A percentile compares a stretch with the other conserved stretches of the same genome.
These are phyloP conservation scores for Aleiodes leptofemur DNA, from an alignment of 2,888 invertebrate species.

Conservation along the genomic window DNA sequence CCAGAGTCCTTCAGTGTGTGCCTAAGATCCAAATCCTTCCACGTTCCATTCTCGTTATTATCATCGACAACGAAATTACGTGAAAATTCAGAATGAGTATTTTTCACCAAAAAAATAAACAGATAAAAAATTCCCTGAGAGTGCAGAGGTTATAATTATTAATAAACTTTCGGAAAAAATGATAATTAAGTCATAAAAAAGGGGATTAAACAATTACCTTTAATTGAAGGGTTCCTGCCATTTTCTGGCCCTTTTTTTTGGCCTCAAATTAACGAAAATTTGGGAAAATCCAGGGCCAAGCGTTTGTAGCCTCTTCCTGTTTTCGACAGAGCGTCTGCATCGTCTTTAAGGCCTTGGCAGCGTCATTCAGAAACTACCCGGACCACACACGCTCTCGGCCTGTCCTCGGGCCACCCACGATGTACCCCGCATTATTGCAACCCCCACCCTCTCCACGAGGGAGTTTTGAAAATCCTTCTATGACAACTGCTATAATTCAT, in stretches of 20 bases:
- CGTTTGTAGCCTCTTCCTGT: slow-evolving; percentile 56
- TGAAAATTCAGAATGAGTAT: slow-evolving; percentile 57
- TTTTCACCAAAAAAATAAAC: neutral
- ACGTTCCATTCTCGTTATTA: slow-evolving; percentile 62
- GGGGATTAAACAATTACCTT: neutral
- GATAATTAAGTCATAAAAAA: neutral
- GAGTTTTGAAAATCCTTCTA: slow-evolving; percentile 43
- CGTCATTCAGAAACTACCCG: slow-evolving; percentile 57
- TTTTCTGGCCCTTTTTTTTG: slow-evolving; percentile 2
- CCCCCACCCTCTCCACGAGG: slow-evolving; percentile 41
- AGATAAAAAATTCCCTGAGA: slow-evolving; percentile 10
- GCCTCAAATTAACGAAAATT: slow-evolving; percentile 32
- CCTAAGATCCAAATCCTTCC: slow-evolving; percentile 61
- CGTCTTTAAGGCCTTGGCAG: slow-evolving; percentile 60
- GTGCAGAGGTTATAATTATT: slow-evolving; percentile 6
- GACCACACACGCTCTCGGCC: slow-evolving; percentile 66
- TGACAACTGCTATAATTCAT: slow-evolving; percentile 37
- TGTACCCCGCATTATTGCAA: slow-evolving; percentile 51
- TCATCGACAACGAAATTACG: slow-evolving; percentile 60
- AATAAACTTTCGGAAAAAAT: neutral
- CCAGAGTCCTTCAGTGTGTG: slow-evolving; percentile 65
- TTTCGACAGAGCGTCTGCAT: slow-evolving; percentile 61
- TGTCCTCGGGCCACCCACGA: slow-evolving; percentile 68
- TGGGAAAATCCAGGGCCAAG: slow-evolving; percentile 52
- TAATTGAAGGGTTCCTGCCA: neutral